Evolutionary conservation across 2,797 vertebrate genomes (phyloP).

Genomic region (Poliocrania exsul): DNA sequence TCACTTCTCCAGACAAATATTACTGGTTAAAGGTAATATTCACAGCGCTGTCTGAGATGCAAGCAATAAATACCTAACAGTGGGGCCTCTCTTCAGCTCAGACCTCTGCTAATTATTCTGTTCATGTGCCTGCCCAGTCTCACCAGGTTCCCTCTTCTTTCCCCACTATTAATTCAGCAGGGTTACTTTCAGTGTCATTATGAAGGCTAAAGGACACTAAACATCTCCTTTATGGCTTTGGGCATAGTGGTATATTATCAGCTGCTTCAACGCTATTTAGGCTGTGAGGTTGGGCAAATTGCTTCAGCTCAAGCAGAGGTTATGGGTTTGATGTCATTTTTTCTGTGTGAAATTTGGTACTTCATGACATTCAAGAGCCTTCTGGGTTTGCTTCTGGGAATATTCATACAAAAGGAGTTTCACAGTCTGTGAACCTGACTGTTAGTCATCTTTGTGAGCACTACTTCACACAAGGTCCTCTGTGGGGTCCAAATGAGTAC

Average conservation of each 20-base stretch:
- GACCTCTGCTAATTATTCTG: constrained; percentile 22
- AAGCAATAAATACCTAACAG: neutral
- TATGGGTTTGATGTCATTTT: neutral
- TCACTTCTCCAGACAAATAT: constrained; percentile 9
- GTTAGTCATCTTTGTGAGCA: neutral
- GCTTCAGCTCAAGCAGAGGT: neutral
- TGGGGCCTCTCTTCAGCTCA: neutral
- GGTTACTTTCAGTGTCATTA: neutral
- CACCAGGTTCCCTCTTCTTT: neutral
- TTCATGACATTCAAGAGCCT: neutral
- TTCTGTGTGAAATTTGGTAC: neutral
- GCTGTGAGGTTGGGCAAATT: neutral
- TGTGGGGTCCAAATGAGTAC: neutral
- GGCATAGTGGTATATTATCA: neutral
- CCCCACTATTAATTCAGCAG: neutral
- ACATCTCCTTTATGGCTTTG: neutral
- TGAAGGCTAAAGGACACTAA: neutral
- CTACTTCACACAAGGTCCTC: neutral
- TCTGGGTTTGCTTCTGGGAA: neutral
- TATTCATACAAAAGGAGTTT: neutral
- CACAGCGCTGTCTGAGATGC: neutral
- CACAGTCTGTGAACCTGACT: neutral
- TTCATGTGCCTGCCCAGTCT: neutral
- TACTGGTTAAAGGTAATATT: neutral
- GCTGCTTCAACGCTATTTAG: neutral